These are phyloP conservation scores for Tetrax tetrax DNA, from an alignment of 2,113 vertebrate species.

Conservation along the genomic window DNA sequence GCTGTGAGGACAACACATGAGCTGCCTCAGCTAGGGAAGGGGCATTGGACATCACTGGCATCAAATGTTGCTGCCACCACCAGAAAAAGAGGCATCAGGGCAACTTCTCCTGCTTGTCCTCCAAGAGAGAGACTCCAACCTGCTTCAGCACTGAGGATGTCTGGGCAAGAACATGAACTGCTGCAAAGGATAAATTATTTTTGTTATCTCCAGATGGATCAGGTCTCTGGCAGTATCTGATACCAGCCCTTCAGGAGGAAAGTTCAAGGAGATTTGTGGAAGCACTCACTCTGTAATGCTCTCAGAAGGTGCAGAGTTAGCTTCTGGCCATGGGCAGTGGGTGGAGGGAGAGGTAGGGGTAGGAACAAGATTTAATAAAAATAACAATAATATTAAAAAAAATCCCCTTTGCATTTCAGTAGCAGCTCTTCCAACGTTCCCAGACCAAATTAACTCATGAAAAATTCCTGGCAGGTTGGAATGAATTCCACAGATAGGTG, in stretches of 20 bases:
- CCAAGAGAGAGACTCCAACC: background rate
- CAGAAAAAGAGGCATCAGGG: background rate
- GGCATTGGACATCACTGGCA: rapidly evolving
- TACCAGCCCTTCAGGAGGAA: background rate
- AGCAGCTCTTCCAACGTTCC: background rate
- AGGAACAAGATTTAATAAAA: background rate
- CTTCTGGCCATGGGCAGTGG: background rate
- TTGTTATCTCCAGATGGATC: slow-evolving; percentile 38
- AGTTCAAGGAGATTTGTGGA: background rate
- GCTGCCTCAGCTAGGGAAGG: background rate
- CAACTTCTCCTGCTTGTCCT: background rate
- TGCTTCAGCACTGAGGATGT: background rate
- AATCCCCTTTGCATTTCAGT: background rate
- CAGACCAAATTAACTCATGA: slow-evolving; percentile 3
- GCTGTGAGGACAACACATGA: background rate
- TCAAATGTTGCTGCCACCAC: background rate
- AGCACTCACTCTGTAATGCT: background rate
- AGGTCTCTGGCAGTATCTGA: background rate
- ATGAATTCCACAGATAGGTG: slow-evolving; percentile 21
- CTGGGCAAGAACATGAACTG: background rate
- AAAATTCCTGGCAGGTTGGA: background rate
- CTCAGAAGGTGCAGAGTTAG: background rate
- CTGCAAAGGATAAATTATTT: background rate
- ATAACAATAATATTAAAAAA: background rate
- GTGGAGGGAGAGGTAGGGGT: background rate